Percentiles rank a stretch among this genome's conserved stretches.
Conservation (phyloP, 2,888 invertebrate genomes). For the Plebejus melissa region DNA sequence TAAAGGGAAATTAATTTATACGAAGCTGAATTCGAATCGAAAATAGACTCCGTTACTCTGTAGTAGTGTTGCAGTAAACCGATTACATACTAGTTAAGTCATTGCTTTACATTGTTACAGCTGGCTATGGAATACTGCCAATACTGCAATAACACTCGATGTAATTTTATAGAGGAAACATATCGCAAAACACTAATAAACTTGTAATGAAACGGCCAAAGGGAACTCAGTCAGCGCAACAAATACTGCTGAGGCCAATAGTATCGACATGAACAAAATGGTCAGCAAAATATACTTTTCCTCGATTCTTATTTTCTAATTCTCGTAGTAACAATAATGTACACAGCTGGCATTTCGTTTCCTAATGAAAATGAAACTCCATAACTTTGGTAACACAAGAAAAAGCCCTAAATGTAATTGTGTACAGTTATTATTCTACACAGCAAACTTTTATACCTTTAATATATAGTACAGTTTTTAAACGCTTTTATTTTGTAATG, state of each 20-base stretch:
- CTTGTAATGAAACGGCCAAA: slow-evolving; percentile 3
- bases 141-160: neutral
- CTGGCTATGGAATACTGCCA: slow-evolving; percentile 4
- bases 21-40: slow-evolving; percentile 48
- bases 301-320: neutral
- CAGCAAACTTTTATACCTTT: too few species aligned
- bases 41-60: slow-evolving; percentile 37
- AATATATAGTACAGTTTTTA: neutral
- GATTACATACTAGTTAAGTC: neutral
- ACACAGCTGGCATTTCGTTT: neutral
- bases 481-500: neutral
- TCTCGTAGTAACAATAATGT: neutral
- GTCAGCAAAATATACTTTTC: neutral
- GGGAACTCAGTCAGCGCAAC: neutral
- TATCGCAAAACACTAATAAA: slow-evolving; percentile 8
- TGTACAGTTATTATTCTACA: neutral
- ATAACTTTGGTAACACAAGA: neutral
- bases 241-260: slow-evolving; percentile 4
- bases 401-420: neutral
- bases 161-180: slow-evolving; percentile 14
- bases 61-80: neutral
- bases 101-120: neutral
- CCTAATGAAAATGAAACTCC: neutral
- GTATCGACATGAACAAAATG: neutral
- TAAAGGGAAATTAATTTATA: slow-evolving; percentile 56